Evolutionary conservation across 1,140 invertebrate species (phyloP).

Genomic region (Eubasilissa regina): DNA sequence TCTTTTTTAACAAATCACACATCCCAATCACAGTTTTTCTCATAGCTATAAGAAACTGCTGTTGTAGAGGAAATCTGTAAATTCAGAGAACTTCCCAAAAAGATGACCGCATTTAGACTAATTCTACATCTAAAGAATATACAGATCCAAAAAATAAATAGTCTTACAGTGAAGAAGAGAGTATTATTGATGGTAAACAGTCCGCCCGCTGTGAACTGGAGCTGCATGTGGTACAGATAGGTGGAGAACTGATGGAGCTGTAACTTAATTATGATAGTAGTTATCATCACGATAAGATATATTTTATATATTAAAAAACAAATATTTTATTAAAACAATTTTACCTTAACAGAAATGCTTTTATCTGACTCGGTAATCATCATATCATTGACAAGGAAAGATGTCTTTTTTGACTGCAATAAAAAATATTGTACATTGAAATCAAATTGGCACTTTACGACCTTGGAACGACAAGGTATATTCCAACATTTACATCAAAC

Average conservation of each 20-base stretch:
- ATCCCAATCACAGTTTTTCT: too few relatives aligned
- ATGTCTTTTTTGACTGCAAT: conserved; percentile 12
- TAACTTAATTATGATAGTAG: neutral
- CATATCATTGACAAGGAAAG: neutral
- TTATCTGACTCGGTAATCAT: neutral
- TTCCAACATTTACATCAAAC: too few relatives aligned
- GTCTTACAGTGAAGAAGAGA: conserved; percentile 26
- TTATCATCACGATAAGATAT: neutral
- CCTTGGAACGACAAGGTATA: too few relatives aligned
- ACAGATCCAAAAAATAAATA: neutral
- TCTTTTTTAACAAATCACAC: too few relatives aligned
- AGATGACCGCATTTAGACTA: too few relatives aligned
- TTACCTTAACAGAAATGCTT: conserved; percentile 13
- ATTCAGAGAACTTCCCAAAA: too few relatives aligned
- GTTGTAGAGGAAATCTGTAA: too few relatives aligned
- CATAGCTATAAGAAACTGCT: too few relatives aligned
- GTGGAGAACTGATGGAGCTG: conserved; percentile 34
- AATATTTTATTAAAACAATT: too few relatives aligned
- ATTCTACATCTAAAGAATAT: neutral
- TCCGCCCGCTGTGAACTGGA: conserved; percentile 14
- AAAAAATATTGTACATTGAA: neutral
- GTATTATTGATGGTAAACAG: conserved; percentile 30
- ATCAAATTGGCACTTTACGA: too few relatives aligned
- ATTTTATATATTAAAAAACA: neutral
- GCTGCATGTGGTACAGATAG: conserved; percentile 15